Base-by-base conservation (phyloP, 2,888 invertebrate species). In the Neria commutata region DNA sequence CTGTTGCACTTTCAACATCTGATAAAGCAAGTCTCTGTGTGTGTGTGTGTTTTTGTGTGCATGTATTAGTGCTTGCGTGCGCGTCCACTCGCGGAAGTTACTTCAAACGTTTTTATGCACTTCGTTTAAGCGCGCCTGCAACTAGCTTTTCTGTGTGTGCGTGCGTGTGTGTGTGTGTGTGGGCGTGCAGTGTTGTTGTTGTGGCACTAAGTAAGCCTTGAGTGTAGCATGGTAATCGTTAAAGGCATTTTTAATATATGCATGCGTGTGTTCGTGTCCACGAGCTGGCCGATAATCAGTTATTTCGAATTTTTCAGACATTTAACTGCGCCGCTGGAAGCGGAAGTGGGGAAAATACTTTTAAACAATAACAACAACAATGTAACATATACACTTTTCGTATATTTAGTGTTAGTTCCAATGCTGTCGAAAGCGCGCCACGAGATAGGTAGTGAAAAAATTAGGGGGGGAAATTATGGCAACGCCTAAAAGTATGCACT, bases 31-130 rank as follows among this genome's bases (percentile, higher is more conserved):
- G 68, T 67, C 65, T 53, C 65, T 59, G 63, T 67, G 71, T 51
- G 61, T 53, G 48, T 42, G 56, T 37, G 25, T 48, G 42, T 55
- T 45, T 17, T 55, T 60, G 51, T 56, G 56, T 54, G 45, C 25
- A 45, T 46, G 26, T 33, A 34, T 26, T 16, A 17, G 33, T 56
- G 34, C 19, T 54, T 47, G 49, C 63, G 64, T 70, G 67, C 67
- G 71, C 68, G 71, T 73, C 58, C 60, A 25, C 45, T 48, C 65
- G 61, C 70, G 71, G 71, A 71, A 71, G 73, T 71, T 69, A 71
- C 73, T 71, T 72, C 64, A 71, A 67, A 73, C 73, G 67, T 70
- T 72, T 71, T 72, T 69, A 71, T 68, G 66, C 67, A 63, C 62
- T 33, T 69, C 73, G 69, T 68, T 69, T 64, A 55, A 37, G 50